Evolutionary conservation across 2,888 invertebrate genomes (phyloP), one percentile per base, ranked within the genome.

Genomic region (Dryocosmus kuriphilus): DNA sequence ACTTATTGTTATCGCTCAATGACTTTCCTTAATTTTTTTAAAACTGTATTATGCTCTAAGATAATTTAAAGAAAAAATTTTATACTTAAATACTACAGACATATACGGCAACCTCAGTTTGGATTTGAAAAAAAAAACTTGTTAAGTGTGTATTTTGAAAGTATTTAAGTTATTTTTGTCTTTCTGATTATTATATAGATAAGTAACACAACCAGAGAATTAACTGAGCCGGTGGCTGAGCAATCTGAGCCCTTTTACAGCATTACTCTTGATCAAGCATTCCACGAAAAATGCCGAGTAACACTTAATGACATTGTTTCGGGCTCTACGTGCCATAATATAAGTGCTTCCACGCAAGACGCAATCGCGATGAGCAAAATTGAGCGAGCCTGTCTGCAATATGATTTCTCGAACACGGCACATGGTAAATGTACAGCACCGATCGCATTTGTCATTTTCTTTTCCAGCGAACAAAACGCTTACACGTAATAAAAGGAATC

Each of bases 401-500:
- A 71, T 71, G 71, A 71, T 71, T 71, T 71, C 71, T 55, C 32
- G 30, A 71, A 71, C 22, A n/a, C 71, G 30, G 46, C 30, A 71
- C 51, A 22, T 30, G 51, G 71, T 71, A 71, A 71, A 71, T 71
- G 51, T 30, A 27, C 71, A 71, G 19, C 46, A 30, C 71, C 71
- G 71, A 71, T 71, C 71, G 71, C 71, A 71, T 71, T 71, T 71
- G 30, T 71, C 51, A 71, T 71, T 71, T 67, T 55, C 71, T 51
- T 65, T 55, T 24, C 71, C 51, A 71, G 51, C 27, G 71, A 71
- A 71, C 51, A 71, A 71, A 71, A 30, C 51, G 71, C 71, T 71
- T 71, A 71, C 71, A 51, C 71, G 51, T 71, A 55, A 71, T 71
- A 71, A 71, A 51, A 71, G 71, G 32, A 71, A 71, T 71, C 32